These are phyloP conservation scores for Anableps anableps DNA, from an alignment of 2,797 vertebrate genomes.

Conservation along the genomic window DNA sequence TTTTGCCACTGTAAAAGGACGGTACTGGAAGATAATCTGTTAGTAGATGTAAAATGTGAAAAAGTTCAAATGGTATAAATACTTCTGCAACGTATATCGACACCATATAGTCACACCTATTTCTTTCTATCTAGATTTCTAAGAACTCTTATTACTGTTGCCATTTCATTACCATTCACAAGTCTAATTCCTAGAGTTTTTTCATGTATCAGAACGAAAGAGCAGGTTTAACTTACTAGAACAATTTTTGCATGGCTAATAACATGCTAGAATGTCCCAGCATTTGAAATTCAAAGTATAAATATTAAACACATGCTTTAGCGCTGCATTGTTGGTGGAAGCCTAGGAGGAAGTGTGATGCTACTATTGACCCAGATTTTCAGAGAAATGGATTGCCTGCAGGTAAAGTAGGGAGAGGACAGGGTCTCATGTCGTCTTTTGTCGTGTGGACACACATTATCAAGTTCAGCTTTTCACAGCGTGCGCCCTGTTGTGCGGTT, in stretches of 20 bases:
- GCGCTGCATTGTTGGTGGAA: constrained; percentile 60
- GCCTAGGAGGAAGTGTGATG: constrained; percentile 57
- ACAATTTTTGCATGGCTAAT: constrained; percentile 50
- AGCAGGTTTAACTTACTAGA: constrained; percentile 44
- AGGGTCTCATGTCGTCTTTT: constrained; percentile 27
- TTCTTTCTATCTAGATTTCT: constrained; percentile 23
- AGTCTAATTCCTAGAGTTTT: constrained; percentile 28
- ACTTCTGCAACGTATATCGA: constrained; percentile 9
- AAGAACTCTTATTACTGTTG: constrained; percentile 1
- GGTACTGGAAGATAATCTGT: background rate
- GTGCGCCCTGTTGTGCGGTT: constrained; percentile 26
- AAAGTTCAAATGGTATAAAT: background rate
- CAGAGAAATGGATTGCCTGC: constrained; percentile 68
- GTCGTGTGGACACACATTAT: constrained; percentile 68
- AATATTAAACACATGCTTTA: constrained; percentile 69
- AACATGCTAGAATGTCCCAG: constrained; percentile 45
- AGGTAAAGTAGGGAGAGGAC: constrained; percentile 64
- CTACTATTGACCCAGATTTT: constrained; percentile 80
- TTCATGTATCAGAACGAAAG: constrained; percentile 10
- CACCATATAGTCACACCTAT: constrained; percentile 9
- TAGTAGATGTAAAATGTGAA: background rate
- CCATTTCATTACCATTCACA: background rate
- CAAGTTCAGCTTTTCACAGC: constrained; percentile 32
- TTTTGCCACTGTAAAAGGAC: background rate
- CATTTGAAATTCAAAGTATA: constrained; percentile 72